These are phyloP conservation scores for Sebastes minor DNA, from an alignment of 2,797 vertebrate species.

Conservation along the genomic window DNA sequence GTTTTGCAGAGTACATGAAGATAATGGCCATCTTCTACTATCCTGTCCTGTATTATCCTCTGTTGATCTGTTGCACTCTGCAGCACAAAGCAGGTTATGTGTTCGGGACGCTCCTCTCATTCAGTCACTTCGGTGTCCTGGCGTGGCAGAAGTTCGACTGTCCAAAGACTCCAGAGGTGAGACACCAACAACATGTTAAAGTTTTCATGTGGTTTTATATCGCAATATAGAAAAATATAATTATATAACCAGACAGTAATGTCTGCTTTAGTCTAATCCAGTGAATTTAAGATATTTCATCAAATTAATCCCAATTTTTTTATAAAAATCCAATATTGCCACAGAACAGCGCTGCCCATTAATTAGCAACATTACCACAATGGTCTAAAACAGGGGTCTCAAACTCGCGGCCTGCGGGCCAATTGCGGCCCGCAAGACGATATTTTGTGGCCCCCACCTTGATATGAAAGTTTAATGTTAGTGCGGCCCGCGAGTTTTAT, in stretches of 20 bases:
- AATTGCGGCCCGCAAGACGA: no score
- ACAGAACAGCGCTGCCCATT: not conserved
- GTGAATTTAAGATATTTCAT: not conserved
- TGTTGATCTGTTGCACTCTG: conserved; percentile 86
- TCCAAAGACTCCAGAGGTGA: conserved; percentile 89
- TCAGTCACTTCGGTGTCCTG: conserved; percentile 87
- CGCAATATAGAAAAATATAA: not conserved
- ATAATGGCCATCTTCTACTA: conserved; percentile 92
- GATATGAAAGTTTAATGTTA: no score
- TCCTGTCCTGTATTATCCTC: conserved; percentile 90
- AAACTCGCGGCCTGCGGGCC: no score
- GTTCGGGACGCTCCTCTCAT: conserved; percentile 87
- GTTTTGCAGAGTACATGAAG: conserved; percentile 88
- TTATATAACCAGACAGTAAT: not conserved
- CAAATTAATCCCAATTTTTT: not conserved
- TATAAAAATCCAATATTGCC: not conserved
- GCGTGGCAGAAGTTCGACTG: conserved; percentile 94
- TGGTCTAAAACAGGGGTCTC: no score
- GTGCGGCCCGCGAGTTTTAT: no score
- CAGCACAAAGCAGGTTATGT: conserved; percentile 81
- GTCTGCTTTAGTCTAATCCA: not conserved
- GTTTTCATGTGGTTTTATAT: not conserved
- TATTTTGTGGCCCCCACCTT: no score
- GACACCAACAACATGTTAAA: not conserved
- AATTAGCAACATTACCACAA: not conserved